A percentile compares a stretch with the other conserved stretches of the same genome.
Evolutionary conservation across 2,797 vertebrate species (phyloP).

Genomic region (Sebastolobus altivelis): DNA sequence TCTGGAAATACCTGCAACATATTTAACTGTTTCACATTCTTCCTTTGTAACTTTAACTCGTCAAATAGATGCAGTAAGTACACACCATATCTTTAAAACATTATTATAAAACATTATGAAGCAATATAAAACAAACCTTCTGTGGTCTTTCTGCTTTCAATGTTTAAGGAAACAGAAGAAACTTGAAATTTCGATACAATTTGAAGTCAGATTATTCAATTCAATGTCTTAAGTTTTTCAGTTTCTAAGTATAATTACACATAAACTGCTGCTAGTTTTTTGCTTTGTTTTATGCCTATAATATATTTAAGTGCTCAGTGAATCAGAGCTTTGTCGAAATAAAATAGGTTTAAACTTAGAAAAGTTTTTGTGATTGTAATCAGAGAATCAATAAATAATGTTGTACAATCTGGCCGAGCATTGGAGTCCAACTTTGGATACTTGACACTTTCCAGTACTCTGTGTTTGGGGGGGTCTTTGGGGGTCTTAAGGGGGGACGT

Average conservation of each 20-base stretch:
- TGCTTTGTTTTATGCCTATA: background rate
- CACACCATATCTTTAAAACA: too few relatives aligned
- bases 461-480: background rate
- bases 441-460: background rate
- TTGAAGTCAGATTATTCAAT: background rate
- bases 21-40: background rate
- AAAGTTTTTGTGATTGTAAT: background rate
- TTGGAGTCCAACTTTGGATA: background rate
- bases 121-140: background rate
- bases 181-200: too few relatives aligned
- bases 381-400: background rate
- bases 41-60: background rate
- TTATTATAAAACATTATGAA: background rate
- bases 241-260: background rate
- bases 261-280: background rate
- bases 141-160: too few relatives aligned
- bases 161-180: background rate
- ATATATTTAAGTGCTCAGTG: background rate
- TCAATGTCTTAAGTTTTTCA: background rate
- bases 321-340: background rate
- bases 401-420: background rate
- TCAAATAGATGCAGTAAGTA: background rate
- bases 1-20: background rate
- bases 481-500: background rate
- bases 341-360: background rate